Percentiles rank a stretch among this genome's conserved stretches.
These are phyloP conservation scores for Alloplasta piceator DNA, from an alignment of 2,888 invertebrate genomes.

Conservation along the genomic window DNA sequence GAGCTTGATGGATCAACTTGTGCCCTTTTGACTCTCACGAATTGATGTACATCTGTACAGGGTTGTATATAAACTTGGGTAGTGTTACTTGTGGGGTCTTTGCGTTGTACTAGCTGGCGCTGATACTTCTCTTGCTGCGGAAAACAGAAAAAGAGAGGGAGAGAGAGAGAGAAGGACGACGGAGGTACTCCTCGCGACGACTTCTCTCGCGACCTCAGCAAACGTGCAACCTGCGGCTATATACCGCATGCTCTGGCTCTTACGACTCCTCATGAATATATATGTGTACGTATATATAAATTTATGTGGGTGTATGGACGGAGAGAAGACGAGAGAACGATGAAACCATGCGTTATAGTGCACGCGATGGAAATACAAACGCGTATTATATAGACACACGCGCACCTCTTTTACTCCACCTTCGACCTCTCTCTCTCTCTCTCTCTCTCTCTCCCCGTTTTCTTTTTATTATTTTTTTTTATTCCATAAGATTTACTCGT, in stretches of 20 bases:
- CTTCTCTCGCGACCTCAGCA: constrained; percentile 79
- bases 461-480: constrained; percentile 44
- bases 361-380: constrained; percentile 50
- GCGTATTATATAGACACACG: no score
- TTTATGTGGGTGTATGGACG: not conserved
- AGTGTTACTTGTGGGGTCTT: constrained; percentile 46
- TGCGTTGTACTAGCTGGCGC: constrained; percentile 45
- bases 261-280: constrained; percentile 9
- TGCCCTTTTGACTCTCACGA: constrained; percentile 13
- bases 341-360: constrained; percentile 55
- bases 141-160: no score
- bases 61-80: constrained; percentile 15
- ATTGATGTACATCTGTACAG: constrained; percentile 2
- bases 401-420: not conserved
- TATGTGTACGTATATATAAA: not conserved
- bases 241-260: constrained; percentile 30
- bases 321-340: constrained; percentile 20
- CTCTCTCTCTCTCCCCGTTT: constrained; percentile 64
- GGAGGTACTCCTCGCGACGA: constrained; percentile 49
- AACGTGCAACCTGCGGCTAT: constrained; percentile 57
- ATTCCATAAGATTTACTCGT: no score
- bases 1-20: not conserved
- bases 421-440: constrained; percentile 60
- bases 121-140: constrained; percentile 25
- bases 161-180: not conserved